Conservation (phyloP, 2,888 invertebrate species). For the Caenorhabditis sp. region DNA sequence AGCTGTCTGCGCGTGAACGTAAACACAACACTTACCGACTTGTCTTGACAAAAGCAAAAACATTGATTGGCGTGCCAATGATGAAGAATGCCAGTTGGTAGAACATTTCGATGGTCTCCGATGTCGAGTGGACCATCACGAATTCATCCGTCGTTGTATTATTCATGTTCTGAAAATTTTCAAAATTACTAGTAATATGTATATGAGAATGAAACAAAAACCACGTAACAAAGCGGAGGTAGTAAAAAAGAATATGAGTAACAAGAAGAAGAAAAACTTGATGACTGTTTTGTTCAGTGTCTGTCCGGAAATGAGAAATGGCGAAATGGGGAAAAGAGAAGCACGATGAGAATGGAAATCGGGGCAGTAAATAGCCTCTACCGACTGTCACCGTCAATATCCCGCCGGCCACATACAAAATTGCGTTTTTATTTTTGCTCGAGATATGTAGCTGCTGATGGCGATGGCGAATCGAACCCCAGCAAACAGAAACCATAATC, state of each 20-base stretch:
- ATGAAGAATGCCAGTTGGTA: constrained; percentile 79
- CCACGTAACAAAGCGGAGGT: no score
- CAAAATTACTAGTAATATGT: no score
- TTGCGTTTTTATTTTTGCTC: constrained; percentile 27
- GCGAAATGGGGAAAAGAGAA: not conserved
- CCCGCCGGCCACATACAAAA: constrained; percentile 30
- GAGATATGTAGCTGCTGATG: constrained; percentile 5
- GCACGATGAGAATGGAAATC: not conserved
- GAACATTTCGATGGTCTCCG: constrained; percentile 78
- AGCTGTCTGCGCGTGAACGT: not conserved
- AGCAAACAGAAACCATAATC: no score
- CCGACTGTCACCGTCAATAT: constrained; percentile 12
- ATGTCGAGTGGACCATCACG: constrained; percentile 68
- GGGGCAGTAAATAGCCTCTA: not conserved
- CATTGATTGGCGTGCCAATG: constrained; percentile 77
- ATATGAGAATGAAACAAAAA: constrained; percentile 5
- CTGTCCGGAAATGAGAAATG: constrained; percentile 33
- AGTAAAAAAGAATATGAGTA: not conserved
- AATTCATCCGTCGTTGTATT: constrained; percentile 39
- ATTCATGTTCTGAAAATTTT: constrained; percentile 56
- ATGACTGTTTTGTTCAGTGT: constrained; percentile 7
- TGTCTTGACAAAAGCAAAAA: constrained; percentile 70
- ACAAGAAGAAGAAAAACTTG: constrained; percentile 11
- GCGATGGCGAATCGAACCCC: not conserved
- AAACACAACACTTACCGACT: constrained; percentile 68